Percentiles rank a stretch among this genome's conserved stretches.
These are phyloP conservation scores for Lagopus muta DNA, from an alignment of 2,113 vertebrate species.

Conservation along the genomic window DNA sequence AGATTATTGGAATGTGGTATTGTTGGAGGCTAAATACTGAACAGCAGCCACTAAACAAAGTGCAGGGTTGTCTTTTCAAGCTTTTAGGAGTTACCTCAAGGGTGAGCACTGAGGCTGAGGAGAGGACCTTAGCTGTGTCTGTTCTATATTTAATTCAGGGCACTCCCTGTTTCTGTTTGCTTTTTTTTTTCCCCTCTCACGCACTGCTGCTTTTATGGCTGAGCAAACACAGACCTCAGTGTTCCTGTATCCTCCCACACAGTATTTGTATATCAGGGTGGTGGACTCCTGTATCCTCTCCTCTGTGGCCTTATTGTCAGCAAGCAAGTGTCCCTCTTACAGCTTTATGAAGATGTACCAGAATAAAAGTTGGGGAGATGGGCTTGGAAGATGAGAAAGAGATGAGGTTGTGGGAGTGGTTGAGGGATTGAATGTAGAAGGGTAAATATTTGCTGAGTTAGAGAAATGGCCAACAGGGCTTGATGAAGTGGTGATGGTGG, in stretches of 20 bases:
- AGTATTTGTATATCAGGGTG: background rate
- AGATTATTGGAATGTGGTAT: background rate
- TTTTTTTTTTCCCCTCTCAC: background rate
- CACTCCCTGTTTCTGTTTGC: background rate
- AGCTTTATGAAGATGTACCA: background rate
- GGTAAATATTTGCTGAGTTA: background rate
- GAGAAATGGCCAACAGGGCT: background rate
- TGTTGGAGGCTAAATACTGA: background rate
- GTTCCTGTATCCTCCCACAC: background rate
- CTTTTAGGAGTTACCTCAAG: background rate
- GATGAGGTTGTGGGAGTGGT: background rate
- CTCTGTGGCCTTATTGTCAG: background rate
- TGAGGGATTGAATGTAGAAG: background rate
- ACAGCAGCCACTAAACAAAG: background rate
- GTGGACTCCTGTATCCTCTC: background rate
- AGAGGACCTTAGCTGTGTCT: background rate
- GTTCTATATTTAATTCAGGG: background rate
- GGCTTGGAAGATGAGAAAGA: background rate
- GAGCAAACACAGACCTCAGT: conserved; percentile 13
- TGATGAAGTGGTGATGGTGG: background rate
- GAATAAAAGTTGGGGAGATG: background rate
- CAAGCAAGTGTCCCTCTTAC: background rate
- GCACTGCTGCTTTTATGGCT: background rate
- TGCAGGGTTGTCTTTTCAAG: background rate
- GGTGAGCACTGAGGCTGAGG: background rate